Evolutionary conservation across 2,888 invertebrate species (phyloP).

Genomic region (Cenopis cana): DNA sequence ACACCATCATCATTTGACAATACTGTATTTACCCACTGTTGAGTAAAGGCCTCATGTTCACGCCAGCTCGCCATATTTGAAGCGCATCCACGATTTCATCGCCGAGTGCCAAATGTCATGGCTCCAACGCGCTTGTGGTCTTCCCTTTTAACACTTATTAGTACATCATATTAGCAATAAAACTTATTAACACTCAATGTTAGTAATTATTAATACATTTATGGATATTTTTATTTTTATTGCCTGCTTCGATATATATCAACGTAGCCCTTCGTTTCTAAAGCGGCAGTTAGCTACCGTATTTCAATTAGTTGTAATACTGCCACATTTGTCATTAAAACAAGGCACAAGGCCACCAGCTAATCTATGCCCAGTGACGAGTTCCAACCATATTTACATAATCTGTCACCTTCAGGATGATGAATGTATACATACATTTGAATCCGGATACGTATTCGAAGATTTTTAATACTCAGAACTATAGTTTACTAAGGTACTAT

Average conservation of each 20-base stretch:
- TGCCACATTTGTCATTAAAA: slow-evolving; percentile 30
- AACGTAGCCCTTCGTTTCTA: slow-evolving; percentile 8
- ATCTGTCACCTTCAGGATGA: slow-evolving; percentile 30
- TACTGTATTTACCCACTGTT: no score
- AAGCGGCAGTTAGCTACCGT: neutral
- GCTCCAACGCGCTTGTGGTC: no score
- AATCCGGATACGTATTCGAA: slow-evolving; percentile 5
- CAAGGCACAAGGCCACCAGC: slow-evolving; percentile 31
- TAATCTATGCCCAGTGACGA: slow-evolving; percentile 28
- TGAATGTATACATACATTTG: slow-evolving; percentile 27
- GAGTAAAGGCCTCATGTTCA: no score
- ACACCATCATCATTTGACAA: neutral
- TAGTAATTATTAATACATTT: neutral
- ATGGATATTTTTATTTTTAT: neutral
- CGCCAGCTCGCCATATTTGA: no score
- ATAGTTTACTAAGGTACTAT: no score
- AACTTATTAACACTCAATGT: neutral
- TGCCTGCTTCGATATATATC: neutral
- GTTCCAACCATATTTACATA: slow-evolving; percentile 24
- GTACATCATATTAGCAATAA: no score
- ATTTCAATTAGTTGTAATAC: slow-evolving; percentile 11
- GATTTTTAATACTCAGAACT: neutral
- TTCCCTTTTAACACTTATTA: no score
- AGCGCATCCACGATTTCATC: no score
- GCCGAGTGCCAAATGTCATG: no score